A percentile compares a stretch with the other conserved stretches of the same genome.
These are phyloP conservation scores for Megastigmus dorsalis DNA, from an alignment of 2,888 invertebrate species.

Conservation along the genomic window DNA sequence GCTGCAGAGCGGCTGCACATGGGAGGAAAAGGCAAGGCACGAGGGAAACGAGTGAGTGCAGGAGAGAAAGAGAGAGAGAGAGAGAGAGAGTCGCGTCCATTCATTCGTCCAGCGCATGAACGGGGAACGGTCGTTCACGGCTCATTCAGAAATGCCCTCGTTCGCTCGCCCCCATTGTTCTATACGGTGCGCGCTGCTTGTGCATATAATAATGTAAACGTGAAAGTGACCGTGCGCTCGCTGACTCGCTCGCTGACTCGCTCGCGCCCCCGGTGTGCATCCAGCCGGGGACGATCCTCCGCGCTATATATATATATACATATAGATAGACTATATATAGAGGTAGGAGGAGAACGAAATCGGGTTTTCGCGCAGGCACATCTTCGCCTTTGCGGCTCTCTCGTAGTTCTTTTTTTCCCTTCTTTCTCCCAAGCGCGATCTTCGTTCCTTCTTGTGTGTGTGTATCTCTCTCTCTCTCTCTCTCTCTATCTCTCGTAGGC, in stretches of 20 bases:
- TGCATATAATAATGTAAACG: too few relatives aligned
- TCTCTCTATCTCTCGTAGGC: too few relatives aligned
- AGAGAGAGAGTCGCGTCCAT: slow-evolving; percentile 55
- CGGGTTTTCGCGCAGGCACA: background rate
- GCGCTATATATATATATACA: background rate
- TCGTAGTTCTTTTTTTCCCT: background rate
- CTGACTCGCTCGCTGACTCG: background rate
- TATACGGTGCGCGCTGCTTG: background rate
- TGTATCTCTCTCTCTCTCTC: too few relatives aligned
- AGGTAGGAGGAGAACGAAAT: background rate
- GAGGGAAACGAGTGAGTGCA: too few relatives aligned
- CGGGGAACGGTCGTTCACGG: slow-evolving; percentile 58
- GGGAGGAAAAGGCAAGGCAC: too few relatives aligned
- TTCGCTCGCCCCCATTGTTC: slow-evolving; percentile 42
- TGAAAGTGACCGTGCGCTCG: background rate
- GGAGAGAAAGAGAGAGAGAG: background rate
- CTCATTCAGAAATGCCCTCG: slow-evolving; percentile 58
- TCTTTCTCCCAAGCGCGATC: background rate
- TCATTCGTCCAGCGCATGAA: slow-evolving; percentile 57
- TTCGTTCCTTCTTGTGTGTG: background rate
- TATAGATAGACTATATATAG: background rate
- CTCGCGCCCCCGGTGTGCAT: too few relatives aligned
- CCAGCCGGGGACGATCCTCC: too few relatives aligned
- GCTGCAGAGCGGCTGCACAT: too few relatives aligned
- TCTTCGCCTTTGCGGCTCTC: background rate